phyloP scores from a whole-genome alignment of 2,797 vertebrate genomes.

The Macrochelys suwanniensis region DNA sequence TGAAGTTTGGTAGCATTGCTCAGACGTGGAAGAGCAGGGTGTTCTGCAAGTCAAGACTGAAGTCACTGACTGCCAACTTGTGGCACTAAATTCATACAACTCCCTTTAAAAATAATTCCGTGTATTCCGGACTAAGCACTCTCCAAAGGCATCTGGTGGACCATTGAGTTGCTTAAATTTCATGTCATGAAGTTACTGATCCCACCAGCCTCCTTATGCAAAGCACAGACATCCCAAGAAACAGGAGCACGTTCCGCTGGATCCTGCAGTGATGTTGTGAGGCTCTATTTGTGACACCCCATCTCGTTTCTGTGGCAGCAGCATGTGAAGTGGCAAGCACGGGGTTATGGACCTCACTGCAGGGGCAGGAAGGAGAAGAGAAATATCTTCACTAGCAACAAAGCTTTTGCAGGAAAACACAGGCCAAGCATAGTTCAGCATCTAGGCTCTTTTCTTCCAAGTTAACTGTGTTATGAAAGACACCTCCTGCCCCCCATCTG shows the following conservation, averaged over 20 bases:
- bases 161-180: no score
- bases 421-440: neutral
- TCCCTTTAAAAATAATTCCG: neutral
- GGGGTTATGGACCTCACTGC: neutral
- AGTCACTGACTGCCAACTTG: fast-evolving
- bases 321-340: neutral
- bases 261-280: neutral
- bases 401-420: neutral
- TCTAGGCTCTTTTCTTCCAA: neutral
- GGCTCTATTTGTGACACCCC: neutral
- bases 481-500: neutral
- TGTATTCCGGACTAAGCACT: fast-evolving
- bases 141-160: neutral
- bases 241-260: neutral
- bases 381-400: neutral
- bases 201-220: neutral
- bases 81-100: neutral
- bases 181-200: neutral
- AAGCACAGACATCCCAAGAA: neutral
- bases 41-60: neutral
- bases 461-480: neutral
- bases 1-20: neutral
- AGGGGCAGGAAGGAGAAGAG: no score
- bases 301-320: neutral
- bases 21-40: neutral